Evolutionary conservation across 2,797 vertebrate genomes (phyloP).

Genomic region (Enteromius viviparus): DNA sequence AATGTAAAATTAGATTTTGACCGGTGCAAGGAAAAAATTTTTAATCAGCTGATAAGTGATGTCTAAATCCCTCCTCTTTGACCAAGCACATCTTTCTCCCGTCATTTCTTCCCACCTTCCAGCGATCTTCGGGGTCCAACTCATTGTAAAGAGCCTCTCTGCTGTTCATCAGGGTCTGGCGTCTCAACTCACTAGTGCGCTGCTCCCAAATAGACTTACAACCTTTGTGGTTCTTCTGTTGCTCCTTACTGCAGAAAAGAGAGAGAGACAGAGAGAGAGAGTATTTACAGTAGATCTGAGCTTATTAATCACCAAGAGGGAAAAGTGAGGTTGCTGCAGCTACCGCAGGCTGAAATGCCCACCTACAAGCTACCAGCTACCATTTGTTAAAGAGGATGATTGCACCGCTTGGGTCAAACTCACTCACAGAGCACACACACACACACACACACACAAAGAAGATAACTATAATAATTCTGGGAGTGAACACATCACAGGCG

Average conservation of each 20-base stretch:
- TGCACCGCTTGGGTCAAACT: constrained; percentile 42
- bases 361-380: constrained; percentile 37
- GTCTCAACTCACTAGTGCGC: constrained; percentile 90
- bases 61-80: constrained; percentile 28
- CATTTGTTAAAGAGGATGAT: constrained; percentile 40
- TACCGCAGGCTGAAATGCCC: constrained; percentile 46
- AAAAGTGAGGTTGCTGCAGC: constrained; percentile 42
- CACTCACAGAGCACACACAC: constrained; percentile 13
- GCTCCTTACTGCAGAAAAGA: constrained; percentile 84
- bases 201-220: constrained; percentile 94
- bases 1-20: neutral
- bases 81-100: neutral
- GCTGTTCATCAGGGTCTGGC: constrained; percentile 91
- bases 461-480: constrained; percentile 25
- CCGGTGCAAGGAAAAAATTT: neutral
- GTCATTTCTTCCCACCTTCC: constrained; percentile 82
- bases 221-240: constrained; percentile 89
- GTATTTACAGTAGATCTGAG: constrained; percentile 37
- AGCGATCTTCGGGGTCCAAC: constrained; percentile 89
- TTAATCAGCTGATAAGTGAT: neutral
- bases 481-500: constrained; percentile 39
- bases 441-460: neutral
- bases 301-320: neutral
- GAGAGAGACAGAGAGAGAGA: constrained; percentile 19
- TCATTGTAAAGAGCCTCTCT: constrained; percentile 92